Base-by-base conservation (phyloP, 2,888 invertebrate species). In the Nymphalis urticae region DNA sequence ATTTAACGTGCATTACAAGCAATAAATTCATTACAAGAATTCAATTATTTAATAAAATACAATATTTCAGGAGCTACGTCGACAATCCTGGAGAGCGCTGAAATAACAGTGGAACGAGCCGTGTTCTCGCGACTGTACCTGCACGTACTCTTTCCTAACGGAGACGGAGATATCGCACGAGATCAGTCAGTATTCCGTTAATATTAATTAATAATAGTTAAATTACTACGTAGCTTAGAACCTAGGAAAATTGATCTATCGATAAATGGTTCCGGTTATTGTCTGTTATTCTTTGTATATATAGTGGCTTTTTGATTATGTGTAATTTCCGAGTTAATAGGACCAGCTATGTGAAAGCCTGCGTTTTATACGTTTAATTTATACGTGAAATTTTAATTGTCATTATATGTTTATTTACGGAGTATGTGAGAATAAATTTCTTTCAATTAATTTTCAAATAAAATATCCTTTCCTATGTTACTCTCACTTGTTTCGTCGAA, bases 121-220 rank as follows among this genome's bases (percentile, higher is more conserved):
- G 95, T 99, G 9, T 97, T 99, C 94, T 96, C 97, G 63, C 94
- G 97, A 42, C 96, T 99, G 66, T 99, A 99, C 89, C 94, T 96
- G 53, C 96, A 97, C 82, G 98, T 99, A 61, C 94, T 99, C 87
- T 98, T 98, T 91, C 99, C 99, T 8, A 99, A 99, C 85, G 98
- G 98, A 5, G 99, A 99, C 85, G 98, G 97, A 0, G 99, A 99
- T 89, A 94, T 97, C 73, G 95, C 96, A 32, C 90, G 99, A 71
- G 99, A 99, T 86, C 96, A 96, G 96, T 97, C 82, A 94, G 95
- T 70, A 56, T 24, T 48, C 8, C 10, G 21, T 13, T 19, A 1
- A 19, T 50, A 58, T 58, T 47, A 48, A 16, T 47, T 8, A 21
- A 19, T n/a, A 5, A 24, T 8, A 47, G 8, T 67, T 6, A 36